Conservation (phyloP, 2,113 vertebrate genomes). For the Lutjanus erythropterus region DNA sequence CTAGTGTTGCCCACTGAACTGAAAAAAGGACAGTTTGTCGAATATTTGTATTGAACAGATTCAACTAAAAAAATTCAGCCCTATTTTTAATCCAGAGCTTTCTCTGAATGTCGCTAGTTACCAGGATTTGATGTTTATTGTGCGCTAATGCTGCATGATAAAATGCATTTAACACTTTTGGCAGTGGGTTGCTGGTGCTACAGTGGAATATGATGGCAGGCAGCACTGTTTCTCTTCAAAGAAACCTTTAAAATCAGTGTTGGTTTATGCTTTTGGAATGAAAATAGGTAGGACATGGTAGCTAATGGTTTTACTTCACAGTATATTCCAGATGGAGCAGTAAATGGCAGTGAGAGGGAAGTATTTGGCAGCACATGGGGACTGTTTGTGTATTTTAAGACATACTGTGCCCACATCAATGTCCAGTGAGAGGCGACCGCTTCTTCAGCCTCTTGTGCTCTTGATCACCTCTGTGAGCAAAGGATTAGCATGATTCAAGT, state of each 20-base stretch:
- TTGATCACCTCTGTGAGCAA: slow-evolving; percentile 30
- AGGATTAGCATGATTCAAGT: slow-evolving; percentile 39
- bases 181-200: background rate
- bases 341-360: slow-evolving; percentile 8
- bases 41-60: too few species aligned
- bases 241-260: background rate
- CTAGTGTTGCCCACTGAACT: too few species aligned
- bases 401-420: background rate
- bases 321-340: too few species aligned
- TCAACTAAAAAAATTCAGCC: too few species aligned
- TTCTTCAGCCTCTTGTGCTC: slow-evolving; percentile 28
- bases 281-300: background rate
- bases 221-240: background rate
- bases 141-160: background rate
- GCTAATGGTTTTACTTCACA: background rate
- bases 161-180: background rate
- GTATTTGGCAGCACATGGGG: background rate
- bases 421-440: background rate
- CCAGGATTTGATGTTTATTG: background rate
- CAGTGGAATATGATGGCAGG: background rate
- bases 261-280: background rate
- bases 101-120: background rate
- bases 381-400: slow-evolving; percentile 21
- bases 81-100: background rate
- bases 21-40: too few species aligned